Base-by-base conservation (phyloP, 2,113 vertebrate genomes). In the Caranx ignobilis region DNA sequence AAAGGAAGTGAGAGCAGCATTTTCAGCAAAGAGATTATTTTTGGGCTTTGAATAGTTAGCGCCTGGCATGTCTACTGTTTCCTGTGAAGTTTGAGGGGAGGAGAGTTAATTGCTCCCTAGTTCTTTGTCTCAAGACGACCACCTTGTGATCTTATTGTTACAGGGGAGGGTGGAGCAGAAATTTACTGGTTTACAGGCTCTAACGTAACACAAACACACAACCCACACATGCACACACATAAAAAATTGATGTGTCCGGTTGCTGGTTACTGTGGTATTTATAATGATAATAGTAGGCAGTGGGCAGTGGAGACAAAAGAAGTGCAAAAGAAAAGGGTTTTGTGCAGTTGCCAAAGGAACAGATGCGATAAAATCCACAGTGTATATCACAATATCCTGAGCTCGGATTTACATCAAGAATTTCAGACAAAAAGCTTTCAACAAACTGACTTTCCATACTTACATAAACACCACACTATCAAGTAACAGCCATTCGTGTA, bases 101-200 rank as follows among this genome's bases (percentile, higher is more conserved):
- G 55, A 18, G 74, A 61, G 52, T 75, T 80, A 81, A 89, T 57
- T 82, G 77, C 70, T 77, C 80, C 67, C 62, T 64, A 0, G 60
- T 67, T 85, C 91, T 92, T 93, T 91, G 88, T 88, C 87, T 86
- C 43, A 50, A 69, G 72, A 63, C n/a, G 47, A 59, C 60, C 60
- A 81, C 65, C 72, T 76, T 87, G 69, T 72, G 86, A 85, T 89
- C 57, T 61, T 71, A 78, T 73, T 87, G 84, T 83, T 78, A 48
- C 65, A 75, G 67, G 54, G 47, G 68, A 60, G 72, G 68, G 83
- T 77, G 75, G 75, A 75, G 80, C 70, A 45, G 63, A 75, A 19
- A n/a, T 72, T 48, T 41, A 32, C 31, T 35, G 66, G 43, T 74
- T 59, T 67, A 61, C 55, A 16, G 26, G 32, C 65, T 61, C 34